Conservation (phyloP, 2,797 vertebrate species). For the Spinus olivaceus region DNA sequence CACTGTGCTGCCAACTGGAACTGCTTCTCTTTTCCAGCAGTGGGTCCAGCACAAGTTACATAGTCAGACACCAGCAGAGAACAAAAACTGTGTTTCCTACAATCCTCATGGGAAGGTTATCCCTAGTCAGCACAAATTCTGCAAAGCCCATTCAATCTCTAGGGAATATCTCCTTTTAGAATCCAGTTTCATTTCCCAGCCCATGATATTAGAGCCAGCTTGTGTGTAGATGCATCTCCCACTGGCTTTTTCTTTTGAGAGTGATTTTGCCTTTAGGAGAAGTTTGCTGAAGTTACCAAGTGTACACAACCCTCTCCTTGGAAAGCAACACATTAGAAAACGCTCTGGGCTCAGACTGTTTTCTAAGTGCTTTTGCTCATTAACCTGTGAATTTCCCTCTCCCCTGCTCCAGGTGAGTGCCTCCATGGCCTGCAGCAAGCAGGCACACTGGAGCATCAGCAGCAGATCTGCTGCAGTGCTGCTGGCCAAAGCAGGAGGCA, state of each 20-base stretch:
- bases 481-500: constrained; percentile 32
- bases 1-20: neutral
- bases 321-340: neutral
- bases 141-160: neutral
- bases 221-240: neutral
- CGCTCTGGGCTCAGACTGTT: fast-evolving
- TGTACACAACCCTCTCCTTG: neutral
- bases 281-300: neutral
- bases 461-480: neutral
- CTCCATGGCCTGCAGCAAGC: neutral
- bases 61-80: neutral
- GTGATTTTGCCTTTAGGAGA: neutral
- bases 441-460: neutral
- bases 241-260: neutral
- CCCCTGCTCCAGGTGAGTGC: neutral
- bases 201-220: neutral
- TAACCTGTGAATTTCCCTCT: neutral
- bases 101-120: neutral
- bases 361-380: neutral
- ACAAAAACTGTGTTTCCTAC: fast-evolving
- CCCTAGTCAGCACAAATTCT: neutral
- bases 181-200: neutral
- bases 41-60: neutral
- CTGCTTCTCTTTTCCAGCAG: neutral
- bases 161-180: neutral